Evolutionary conservation across 2,888 invertebrate species (phyloP), one percentile per base, ranked within the genome.

Genomic region (Syrphus vitripennis): DNA sequence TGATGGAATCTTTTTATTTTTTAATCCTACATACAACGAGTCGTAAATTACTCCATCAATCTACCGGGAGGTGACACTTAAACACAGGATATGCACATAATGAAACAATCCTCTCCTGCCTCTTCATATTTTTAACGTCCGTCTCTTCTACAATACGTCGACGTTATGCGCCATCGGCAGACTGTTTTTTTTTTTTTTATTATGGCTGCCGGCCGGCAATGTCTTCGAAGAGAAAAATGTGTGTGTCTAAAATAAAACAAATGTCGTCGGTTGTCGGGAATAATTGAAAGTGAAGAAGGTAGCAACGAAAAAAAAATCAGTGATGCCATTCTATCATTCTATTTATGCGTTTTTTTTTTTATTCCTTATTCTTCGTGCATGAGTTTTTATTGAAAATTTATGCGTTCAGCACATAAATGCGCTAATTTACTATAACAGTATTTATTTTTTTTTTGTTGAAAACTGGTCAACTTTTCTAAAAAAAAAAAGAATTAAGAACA

Each of bases 31-130:
- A 74, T 74, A 78, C 69, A 74, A 29, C 69, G 74, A 31, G 61
- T 79, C 79, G 69, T 83, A 83, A 83, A 83, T 83, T 83, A 83
- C 74, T 83, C 83, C 78, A 72, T 83, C 78, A 79, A 19, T 74
- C 29, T 45, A 63, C 59, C 45, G 74, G 48, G 79, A 83, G 74
- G 83, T 79, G 83, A 83, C 83, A 83, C 79, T 83, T 75, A 75
- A 84, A 84, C 65, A 84, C 80, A 76, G 80, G 80, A 76, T 84
- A 80, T 80, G 76, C 83, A 80, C 65, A 80, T 76, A 80, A 67
- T 76, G 80, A 71, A 42, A 71, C 57, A 34, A 10, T 63, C 69
- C 72, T n/a, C 40, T 37, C 6, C 48, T 57, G 19, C 4, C 45
- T 48, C 59, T 50, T 14, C 40, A 50, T 67, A 34, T 65, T 69